These are phyloP conservation scores for Raja brachyura DNA, from an alignment of 2,113 vertebrate genomes.

Conservation along the genomic window DNA sequence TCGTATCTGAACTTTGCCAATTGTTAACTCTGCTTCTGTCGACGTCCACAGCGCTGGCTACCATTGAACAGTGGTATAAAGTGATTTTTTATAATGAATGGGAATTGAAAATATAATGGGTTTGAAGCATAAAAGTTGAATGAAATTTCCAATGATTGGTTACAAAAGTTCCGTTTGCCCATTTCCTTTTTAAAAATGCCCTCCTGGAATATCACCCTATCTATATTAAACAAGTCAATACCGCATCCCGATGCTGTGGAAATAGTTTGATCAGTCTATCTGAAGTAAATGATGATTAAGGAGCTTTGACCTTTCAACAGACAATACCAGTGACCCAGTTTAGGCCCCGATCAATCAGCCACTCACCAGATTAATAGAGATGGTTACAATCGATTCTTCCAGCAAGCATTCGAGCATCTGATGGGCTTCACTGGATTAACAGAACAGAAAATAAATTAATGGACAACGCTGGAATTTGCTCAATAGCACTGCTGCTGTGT, in stretches of 20 bases:
- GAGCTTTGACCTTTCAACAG: conserved; percentile 71
- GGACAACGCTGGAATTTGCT: conserved; percentile 18
- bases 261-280: conserved; percentile 47
- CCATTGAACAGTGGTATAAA: background rate
- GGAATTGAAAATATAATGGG: background rate
- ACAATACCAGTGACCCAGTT: conserved; percentile 72
- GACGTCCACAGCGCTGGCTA: background rate
- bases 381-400: conserved; percentile 62
- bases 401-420: conserved; percentile 22
- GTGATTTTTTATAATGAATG: conserved; percentile 3
- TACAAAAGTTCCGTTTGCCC: background rate
- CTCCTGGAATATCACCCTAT: conserved; percentile 60
- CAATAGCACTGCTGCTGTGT: background rate
- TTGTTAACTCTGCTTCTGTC: background rate
- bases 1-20: background rate
- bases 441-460: conserved; percentile 38
- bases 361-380: conserved; percentile 70
- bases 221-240: conserved; percentile 56
- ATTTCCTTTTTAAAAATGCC: conserved; percentile 57
- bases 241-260: conserved; percentile 26
- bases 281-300: conserved; percentile 68
- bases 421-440: conserved; percentile 34
- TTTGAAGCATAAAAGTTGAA: background rate
- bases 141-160: background rate
- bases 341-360: conserved; percentile 67